Evolutionary conservation across 2,888 invertebrate species (phyloP).

Genomic region (Cephus rjabovi): DNA sequence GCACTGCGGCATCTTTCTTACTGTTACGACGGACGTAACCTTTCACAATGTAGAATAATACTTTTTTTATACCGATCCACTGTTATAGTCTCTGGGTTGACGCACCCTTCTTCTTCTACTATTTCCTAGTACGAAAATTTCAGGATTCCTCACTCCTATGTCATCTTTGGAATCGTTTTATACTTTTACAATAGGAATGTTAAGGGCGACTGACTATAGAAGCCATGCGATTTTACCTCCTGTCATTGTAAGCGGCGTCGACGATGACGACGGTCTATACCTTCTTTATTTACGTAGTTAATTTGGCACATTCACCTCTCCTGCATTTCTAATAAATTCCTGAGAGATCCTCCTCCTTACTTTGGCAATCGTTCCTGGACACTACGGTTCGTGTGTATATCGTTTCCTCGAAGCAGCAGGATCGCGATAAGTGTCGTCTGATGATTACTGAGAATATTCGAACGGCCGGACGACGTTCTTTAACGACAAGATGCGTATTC

Average conservation of each 20-base stretch:
- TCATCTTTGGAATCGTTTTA: not conserved
- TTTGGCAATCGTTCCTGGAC: not conserved
- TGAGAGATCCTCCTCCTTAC: not conserved
- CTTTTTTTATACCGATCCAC: not conserved
- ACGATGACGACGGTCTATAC: not conserved
- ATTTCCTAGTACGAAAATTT: not conserved
- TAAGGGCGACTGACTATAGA: not conserved
- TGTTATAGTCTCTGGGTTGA: not conserved
- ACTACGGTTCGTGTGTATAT: not conserved
- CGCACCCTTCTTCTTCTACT: not conserved
- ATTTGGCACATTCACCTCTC: not conserved
- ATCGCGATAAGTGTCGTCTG: not conserved
- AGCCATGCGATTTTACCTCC: not conserved
- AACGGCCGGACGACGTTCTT: not conserved
- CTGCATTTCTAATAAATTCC: not conserved
- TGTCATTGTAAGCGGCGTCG: not conserved
- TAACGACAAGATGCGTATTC: not conserved
- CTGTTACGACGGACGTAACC: not conserved
- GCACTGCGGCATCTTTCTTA: conserved; percentile 70
- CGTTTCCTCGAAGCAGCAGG: not conserved
- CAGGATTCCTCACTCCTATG: not conserved
- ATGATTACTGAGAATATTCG: not conserved
- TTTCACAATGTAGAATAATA: not conserved
- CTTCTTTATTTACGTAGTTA: not conserved
- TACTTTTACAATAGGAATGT: not conserved